Evolutionary conservation across 2,797 vertebrate species (phyloP), one percentile per base, ranked within the genome.

Genomic region (Momotus momota): DNA sequence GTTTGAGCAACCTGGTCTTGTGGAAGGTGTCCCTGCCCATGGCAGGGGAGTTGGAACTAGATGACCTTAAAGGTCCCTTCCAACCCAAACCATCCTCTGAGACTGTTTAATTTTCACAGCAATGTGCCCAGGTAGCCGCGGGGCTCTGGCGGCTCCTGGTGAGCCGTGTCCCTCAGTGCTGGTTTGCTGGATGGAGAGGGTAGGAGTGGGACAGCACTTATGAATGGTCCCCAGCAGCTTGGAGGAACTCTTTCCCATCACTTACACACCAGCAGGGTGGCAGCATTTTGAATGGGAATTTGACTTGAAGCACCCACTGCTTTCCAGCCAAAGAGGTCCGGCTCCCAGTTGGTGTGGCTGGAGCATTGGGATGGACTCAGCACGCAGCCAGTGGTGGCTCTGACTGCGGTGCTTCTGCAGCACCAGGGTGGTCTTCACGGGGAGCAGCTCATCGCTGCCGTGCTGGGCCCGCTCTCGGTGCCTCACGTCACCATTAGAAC

Each of bases 401-500:
- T 71, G 73, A 9, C 45, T 54, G 41, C 0, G n/a, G 5, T 52
- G 64, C 25, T 65, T 3, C 73, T 64, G 84, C 49, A 33, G 73
- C 65, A 9, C 7, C 2, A 15, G 18, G 48, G 6, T 77, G 62
- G 31, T 62, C 35, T 62, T 71, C 43, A 6, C 3, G 3, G 1
- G 8, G 55, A 72, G 77, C 87, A 58, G 51, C 55, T 61, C 33
- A 3, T 62, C 2, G 3, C 33, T 0, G 8, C 48, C 2, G 1
- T 11, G 31, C 61, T 7, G 38, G 35, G 51, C 66, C 45, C 48
- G 41, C 48, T 21, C 31, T n/a, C 65, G 25, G 81, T 19, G 2
- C 54, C n/a, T 64, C 38, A 33, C 5, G 0, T 64, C 4, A 7
- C 58, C 0, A 0, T 84, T 70, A 70, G 38, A 64, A 22, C 0